These are phyloP conservation scores for Pedionomus torquatus DNA, from an alignment of 2,113 vertebrate species.

Conservation along the genomic window DNA sequence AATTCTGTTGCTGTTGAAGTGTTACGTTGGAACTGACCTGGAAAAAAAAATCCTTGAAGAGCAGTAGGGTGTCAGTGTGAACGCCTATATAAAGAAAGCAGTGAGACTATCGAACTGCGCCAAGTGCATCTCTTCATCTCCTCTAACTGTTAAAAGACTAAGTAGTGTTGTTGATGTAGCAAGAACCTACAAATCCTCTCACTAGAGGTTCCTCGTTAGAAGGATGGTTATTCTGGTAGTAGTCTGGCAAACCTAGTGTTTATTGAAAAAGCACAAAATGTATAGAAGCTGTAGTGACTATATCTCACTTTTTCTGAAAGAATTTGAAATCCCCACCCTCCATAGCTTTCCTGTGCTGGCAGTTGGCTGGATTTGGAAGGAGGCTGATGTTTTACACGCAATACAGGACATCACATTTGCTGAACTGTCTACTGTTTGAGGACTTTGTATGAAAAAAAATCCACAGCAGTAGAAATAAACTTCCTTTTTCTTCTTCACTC, in stretches of 20 bases:
- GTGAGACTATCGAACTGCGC: background rate
- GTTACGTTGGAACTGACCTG: slow-evolving; percentile 39
- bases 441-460: background rate
- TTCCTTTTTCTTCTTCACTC: background rate
- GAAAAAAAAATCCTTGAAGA: slow-evolving; percentile 52
- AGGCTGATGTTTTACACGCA: background rate
- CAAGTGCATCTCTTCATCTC: background rate
- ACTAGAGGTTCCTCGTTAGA: background rate
- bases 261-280: background rate
- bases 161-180: background rate
- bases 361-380: background rate
- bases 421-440: background rate
- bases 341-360: background rate
- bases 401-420: background rate
- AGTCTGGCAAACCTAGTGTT: background rate
- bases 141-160: background rate
- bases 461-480: background rate
- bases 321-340: background rate
- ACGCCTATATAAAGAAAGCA: slow-evolving; percentile 24
- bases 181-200: background rate
- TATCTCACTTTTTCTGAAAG: background rate
- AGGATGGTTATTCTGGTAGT: background rate
- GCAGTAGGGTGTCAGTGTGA: slow-evolving; percentile 22
- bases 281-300: background rate
- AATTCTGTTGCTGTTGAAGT: slow-evolving; percentile 17